phyloP scores from a whole-genome alignment of 2,113 vertebrate species.

The Lichenostomus cassidix region DNA sequence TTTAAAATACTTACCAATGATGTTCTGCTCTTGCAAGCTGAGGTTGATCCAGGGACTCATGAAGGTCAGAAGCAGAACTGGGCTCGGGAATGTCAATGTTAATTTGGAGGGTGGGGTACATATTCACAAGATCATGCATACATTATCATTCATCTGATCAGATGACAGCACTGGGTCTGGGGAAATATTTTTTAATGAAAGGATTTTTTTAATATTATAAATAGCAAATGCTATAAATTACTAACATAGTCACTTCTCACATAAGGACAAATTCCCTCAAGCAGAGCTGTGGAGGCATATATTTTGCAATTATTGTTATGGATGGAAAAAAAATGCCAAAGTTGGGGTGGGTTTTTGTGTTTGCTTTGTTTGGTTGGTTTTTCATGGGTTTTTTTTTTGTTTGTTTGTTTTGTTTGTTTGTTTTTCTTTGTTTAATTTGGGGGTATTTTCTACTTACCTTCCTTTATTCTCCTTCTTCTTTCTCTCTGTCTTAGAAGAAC shows the following conservation, averaged over 20 bases:
- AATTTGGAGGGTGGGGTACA: neutral
- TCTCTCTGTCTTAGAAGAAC: neutral
- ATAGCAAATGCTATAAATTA: neutral
- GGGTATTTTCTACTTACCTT: neutral
- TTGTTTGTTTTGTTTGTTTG: neutral
- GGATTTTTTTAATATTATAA: neutral
- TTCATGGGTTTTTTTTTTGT: no score
- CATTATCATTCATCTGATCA: neutral
- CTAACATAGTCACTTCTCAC: neutral
- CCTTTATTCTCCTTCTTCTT: neutral
- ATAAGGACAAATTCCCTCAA: neutral
- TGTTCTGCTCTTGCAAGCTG: neutral
- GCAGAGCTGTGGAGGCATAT: neutral
- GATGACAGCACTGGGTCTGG: neutral
- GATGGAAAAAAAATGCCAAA: neutral
- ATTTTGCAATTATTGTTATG: neutral
- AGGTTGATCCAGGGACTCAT: neutral
- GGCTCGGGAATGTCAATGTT: neutral
- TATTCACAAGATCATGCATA: neutral
- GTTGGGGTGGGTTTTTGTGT: no score
- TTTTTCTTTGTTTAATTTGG: neutral
- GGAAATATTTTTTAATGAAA: neutral
- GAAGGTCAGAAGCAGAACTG: neutral
- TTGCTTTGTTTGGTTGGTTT: rapidly evolving
- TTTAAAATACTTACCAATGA: neutral